Percentiles rank a stretch among this genome's conserved stretches.
Evolutionary conservation across 2,113 vertebrate genomes (phyloP).

Genomic region (Corythoichthys intestinalis): DNA sequence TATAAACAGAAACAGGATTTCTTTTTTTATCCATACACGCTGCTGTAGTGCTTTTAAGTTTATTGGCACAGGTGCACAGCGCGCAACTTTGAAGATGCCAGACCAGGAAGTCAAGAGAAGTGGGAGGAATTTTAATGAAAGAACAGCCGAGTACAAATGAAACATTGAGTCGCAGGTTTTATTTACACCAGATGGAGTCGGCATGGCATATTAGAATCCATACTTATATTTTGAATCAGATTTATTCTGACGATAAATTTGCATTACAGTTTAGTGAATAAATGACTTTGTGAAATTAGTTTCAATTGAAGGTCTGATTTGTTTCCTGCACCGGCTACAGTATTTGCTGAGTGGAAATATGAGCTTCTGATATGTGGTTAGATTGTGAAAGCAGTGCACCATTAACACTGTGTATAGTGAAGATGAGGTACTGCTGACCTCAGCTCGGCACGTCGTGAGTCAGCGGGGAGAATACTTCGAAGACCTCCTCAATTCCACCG

Average conservation of each 20-base stretch:
- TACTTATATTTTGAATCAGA: conserved; percentile 3
- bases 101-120: conserved; percentile 43
- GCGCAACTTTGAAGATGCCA: conserved; percentile 51
- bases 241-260: conserved; percentile 14
- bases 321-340: conserved; percentile 21
- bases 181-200: conserved; percentile 35
- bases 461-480: no score
- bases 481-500: no score
- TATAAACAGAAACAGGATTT: background rate
- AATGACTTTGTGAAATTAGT: conserved; percentile 15
- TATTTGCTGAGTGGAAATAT: conserved; percentile 24
- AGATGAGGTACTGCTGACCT: no score
- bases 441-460: no score
- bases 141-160: conserved; percentile 24
- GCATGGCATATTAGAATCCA: conserved; percentile 16
- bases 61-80: conserved; percentile 55
- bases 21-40: conserved; percentile 7
- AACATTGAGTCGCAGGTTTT: conserved; percentile 33
- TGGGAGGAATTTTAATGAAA: conserved; percentile 41
- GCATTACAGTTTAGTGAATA: conserved; percentile 3
- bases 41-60: conserved; percentile 39
- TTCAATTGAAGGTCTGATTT: conserved; percentile 22
- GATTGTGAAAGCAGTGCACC: conserved; percentile 11
- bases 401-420: no score
- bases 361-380: conserved; percentile 36